Conservation (phyloP, 2,888 invertebrate genomes). For the Serrognathus titanus region DNA sequence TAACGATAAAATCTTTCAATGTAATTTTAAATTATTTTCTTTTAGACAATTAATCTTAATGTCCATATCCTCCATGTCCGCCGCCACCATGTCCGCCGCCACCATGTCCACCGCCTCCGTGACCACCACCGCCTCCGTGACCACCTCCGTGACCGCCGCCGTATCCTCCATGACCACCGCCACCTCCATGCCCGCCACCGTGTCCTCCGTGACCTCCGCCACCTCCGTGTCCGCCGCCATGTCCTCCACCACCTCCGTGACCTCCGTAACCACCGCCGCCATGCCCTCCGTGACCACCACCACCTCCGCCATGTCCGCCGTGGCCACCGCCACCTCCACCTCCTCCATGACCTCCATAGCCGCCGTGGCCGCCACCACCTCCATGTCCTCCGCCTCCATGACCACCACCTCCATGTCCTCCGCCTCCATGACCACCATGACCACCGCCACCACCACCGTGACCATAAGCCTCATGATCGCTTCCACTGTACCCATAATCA, state of each 20-base stretch:
- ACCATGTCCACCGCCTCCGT: background rate
- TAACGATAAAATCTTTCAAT: too few species aligned
- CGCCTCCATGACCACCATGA: too few species aligned
- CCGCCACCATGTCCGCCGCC: background rate
- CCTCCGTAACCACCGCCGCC: slow-evolving; percentile 4
- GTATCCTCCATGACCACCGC: slow-evolving; percentile 4
- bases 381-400: too few species aligned
- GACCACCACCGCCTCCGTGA: background rate
- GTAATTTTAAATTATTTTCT: too few species aligned
- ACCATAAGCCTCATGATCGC: too few species aligned
- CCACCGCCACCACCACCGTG: too few species aligned
- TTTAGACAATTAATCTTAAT: too few species aligned
- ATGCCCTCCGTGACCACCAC: slow-evolving; percentile 5
- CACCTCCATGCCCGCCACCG: slow-evolving; percentile 1
- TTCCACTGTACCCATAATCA: too few species aligned
- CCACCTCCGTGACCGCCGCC: slow-evolving; percentile 5
- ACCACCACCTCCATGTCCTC: too few species aligned
- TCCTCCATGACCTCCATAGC: background rate
- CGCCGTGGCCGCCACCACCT: too few species aligned
- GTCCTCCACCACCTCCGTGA: slow-evolving; percentile 6
- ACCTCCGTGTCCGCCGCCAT: background rate
- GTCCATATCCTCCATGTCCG: background rate
- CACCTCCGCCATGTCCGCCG: background rate
- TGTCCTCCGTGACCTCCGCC: slow-evolving; percentile 2
- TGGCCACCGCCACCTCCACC: background rate